Evolutionary conservation across 2,797 vertebrate species (phyloP).

Genomic region (Euphonia xanthogaster): DNA sequence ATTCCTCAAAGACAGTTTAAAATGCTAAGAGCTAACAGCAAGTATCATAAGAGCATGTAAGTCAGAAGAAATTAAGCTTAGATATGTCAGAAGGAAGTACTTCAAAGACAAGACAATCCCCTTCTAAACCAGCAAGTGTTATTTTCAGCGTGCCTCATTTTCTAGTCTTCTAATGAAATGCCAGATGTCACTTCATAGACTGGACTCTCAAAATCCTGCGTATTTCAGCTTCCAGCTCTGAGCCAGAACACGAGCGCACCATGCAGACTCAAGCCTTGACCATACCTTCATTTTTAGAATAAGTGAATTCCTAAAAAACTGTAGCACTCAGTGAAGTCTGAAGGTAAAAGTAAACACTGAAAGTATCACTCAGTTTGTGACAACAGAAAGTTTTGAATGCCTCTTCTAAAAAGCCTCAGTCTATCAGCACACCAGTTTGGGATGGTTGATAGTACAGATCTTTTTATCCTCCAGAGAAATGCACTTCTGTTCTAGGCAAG

Average conservation of each 20-base stretch:
- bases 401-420: background rate
- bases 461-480: background rate
- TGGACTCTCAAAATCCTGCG: background rate
- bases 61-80: background rate
- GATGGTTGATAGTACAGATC: rapidly evolving
- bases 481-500: background rate
- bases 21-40: background rate
- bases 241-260: background rate
- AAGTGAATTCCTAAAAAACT: background rate
- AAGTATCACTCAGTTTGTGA: background rate
- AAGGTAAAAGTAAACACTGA: background rate
- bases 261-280: background rate
- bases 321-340: background rate
- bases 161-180: background rate
- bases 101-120: background rate
- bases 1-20: constrained; percentile 82
- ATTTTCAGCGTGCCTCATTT: background rate
- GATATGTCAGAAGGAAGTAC: background rate
- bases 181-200: background rate
- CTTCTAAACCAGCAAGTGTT: background rate
- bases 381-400: background rate
- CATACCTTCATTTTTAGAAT: background rate
- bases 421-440: background rate
- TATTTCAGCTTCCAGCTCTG: background rate
- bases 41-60: background rate